phyloP scores from a whole-genome alignment of 1,140 invertebrate genomes.

The Lordiphosa mommai region DNA sequence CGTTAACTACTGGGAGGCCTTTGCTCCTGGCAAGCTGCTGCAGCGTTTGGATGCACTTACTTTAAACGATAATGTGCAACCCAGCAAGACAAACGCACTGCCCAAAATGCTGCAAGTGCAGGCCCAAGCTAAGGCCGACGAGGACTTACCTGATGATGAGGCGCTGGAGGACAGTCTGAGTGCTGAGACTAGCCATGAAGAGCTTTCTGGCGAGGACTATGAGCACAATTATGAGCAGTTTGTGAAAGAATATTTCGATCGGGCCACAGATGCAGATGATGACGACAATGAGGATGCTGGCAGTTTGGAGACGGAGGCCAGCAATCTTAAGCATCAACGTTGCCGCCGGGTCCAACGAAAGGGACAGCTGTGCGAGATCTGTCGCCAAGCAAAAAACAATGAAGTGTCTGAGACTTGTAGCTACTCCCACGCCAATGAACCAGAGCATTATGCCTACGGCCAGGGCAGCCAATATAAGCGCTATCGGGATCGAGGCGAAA shows the following conservation, averaged over 20 bases:
- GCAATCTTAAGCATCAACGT: conserved; percentile 21
- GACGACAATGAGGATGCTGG: conserved; percentile 1
- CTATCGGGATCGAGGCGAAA: conserved; percentile 23
- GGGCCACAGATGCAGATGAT: conserved; percentile 16
- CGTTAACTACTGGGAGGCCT: conserved; percentile 65
- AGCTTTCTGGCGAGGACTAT: conserved; percentile 53
- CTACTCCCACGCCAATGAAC: conserved; percentile 51
- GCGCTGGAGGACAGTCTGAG: conserved; percentile 18
- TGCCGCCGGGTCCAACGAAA: conserved; percentile 17
- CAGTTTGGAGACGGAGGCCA: conserved; percentile 22
- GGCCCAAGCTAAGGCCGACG: conserved; percentile 18
- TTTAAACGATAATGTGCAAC: conserved; percentile 4
- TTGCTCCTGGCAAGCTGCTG: conserved; percentile 56
- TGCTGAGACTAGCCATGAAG: conserved; percentile 30
- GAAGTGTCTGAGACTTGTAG: conserved; percentile 67
- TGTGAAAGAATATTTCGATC: conserved; percentile 63
- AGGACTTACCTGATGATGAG: conserved; percentile 1
- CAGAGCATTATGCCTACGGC: conserved; percentile 52
- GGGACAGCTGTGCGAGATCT: conserved; percentile 56
- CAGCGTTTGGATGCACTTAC: conserved; percentile 46
- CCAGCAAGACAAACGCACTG: neutral
- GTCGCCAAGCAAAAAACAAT: conserved; percentile 47
- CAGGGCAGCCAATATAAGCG: conserved; percentile 49
- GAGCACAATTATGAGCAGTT: conserved; percentile 68
- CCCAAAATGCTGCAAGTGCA: neutral